Conservation (phyloP, 1,140 invertebrate genomes). For the Bombus balteatus region DNA sequence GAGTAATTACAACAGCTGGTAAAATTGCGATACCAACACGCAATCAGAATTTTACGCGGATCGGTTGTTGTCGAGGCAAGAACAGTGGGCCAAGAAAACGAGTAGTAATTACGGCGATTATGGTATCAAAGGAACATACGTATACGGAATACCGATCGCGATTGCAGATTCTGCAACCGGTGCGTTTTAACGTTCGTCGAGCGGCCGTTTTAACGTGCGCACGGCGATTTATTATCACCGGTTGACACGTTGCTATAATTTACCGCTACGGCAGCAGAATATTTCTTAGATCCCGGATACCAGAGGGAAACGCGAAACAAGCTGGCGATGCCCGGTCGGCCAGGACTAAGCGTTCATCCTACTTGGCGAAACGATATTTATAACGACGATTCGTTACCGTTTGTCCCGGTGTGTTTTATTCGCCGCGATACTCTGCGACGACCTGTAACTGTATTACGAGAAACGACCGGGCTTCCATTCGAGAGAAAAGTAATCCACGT, state of each 20-base stretch:
- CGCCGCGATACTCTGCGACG: no score
- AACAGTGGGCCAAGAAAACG: not conserved
- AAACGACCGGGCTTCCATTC: not conserved
- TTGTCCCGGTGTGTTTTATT: not conserved
- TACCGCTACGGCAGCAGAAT: conserved; percentile 28
- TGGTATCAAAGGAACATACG: conserved; percentile 29
- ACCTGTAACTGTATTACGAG: conserved; percentile 16
- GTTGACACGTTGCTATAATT: conserved; percentile 41
- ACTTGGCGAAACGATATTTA: conserved; percentile 26
- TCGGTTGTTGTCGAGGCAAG: no score
- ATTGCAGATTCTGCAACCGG: not conserved
- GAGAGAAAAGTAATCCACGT: not conserved
- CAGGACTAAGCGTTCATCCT: conserved; percentile 19
- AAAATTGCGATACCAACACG: no score
- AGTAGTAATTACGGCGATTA: conserved; percentile 16
- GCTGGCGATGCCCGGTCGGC: not conserved
- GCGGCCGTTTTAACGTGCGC: conserved; percentile 1
- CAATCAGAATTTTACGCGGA: no score
- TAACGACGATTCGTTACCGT: conserved; percentile 29
- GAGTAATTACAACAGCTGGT: no score
- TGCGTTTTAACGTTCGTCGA: conserved; percentile 18
- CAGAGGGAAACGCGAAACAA: conserved; percentile 13
- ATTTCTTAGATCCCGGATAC: conserved; percentile 27
- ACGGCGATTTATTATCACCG: conserved; percentile 31
- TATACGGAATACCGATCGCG: conserved; percentile 31